Evolutionary conservation across 2,113 vertebrate genomes (phyloP).

Genomic region (Petaurus breviceps): DNA sequence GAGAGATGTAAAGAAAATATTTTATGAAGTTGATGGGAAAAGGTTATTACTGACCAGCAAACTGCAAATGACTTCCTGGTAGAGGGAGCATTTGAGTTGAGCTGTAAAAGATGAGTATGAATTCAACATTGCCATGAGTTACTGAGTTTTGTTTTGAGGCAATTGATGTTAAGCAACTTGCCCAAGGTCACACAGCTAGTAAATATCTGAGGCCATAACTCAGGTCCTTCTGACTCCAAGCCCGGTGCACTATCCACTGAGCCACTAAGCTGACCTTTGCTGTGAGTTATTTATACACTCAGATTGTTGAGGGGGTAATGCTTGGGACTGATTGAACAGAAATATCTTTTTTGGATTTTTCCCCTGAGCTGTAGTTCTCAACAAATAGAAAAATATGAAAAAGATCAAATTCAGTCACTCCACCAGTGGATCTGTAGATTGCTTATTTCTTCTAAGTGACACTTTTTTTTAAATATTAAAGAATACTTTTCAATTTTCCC

Average conservation of each 20-base stretch:
- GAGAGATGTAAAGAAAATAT: neutral
- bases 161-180: no score
- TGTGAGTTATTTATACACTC: neutral
- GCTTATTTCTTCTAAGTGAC: neutral
- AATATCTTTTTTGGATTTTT: neutral
- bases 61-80: neutral
- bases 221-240: neutral
- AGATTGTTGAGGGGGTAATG: neutral
- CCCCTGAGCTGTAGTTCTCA: neutral
- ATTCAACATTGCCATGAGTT: neutral
- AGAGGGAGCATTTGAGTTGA: neutral
- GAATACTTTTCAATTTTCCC: slow-evolving; percentile 9
- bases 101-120: neutral
- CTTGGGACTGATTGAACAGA: neutral
- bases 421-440: neutral
- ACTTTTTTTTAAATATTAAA: slow-evolving; percentile 29
- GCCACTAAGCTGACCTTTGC: neutral
- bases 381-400: neutral
- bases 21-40: neutral
- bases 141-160: neutral
- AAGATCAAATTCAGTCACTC: neutral
- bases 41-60: neutral
- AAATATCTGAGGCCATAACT: neutral
- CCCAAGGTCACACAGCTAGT: no score
- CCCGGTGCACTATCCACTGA: neutral